Evolutionary conservation across 2,797 vertebrate species (phyloP).

Genomic region (Sebastiscus tertius): DNA sequence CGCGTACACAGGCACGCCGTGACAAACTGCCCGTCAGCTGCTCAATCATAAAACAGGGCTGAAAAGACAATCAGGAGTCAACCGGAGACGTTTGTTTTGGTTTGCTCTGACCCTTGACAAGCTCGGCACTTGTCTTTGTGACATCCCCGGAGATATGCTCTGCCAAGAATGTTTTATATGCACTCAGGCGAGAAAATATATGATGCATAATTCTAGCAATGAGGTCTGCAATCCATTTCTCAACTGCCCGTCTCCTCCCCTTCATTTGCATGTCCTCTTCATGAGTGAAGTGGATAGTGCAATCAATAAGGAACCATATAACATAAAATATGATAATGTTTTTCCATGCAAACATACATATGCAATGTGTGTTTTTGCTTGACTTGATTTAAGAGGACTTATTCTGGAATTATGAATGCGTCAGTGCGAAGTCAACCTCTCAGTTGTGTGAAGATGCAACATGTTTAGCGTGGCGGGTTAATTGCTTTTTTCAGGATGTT

Average conservation of each 20-base stretch:
- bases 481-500: conserved; percentile 33
- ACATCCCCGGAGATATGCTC: background rate
- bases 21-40: conserved; percentile 60
- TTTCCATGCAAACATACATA: background rate
- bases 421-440: background rate
- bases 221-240: conserved; percentile 10
- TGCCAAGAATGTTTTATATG: background rate
- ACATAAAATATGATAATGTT: background rate
- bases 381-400: background rate
- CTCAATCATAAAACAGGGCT: conserved; percentile 71
- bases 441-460: background rate
- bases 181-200: conserved; percentile 1
- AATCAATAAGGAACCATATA: conserved; percentile 3
- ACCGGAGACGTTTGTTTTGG: conserved; percentile 43
- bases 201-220: background rate
- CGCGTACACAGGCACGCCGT: conserved; percentile 34
- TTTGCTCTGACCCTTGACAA: conserved; percentile 31
- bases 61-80: conserved; percentile 57
- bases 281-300: conserved; percentile 8
- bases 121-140: conserved; percentile 6
- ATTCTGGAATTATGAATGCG: background rate
- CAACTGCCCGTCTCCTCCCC: background rate
- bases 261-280: conserved; percentile 30
- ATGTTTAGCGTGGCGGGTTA: conserved; percentile 4
- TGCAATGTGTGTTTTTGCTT: background rate